These are phyloP conservation scores for Cerastoderma edule DNA, from an alignment of 2,888 invertebrate genomes.

Conservation along the genomic window DNA sequence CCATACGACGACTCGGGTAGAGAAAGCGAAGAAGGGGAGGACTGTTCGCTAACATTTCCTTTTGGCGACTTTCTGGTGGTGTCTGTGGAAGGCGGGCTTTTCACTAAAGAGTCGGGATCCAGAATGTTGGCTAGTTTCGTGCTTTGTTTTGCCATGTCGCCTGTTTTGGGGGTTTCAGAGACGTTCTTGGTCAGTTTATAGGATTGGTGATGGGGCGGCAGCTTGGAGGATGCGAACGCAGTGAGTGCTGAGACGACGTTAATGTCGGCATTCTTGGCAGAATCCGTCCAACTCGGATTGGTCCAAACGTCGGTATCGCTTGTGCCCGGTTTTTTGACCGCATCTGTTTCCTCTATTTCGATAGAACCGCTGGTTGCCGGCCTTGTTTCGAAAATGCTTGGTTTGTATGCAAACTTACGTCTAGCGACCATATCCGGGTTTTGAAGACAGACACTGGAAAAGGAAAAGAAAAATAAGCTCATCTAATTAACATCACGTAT, in stretches of 20 bases:
- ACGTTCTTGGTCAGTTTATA: background rate
- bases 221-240: slow-evolving; percentile 9
- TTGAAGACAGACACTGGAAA: slow-evolving; percentile 1
- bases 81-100: background rate
- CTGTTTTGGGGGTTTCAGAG: background rate
- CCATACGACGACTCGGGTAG: no score
- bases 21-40: background rate
- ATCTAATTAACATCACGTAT: no score
- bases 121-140: background rate
- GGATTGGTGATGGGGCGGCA: slow-evolving; percentile 20
- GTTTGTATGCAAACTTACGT: background rate
- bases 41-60: background rate
- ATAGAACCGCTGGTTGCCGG: slow-evolving; percentile 13
- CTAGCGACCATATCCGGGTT: slow-evolving; percentile 3
- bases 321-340: background rate
- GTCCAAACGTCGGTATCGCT: background rate
- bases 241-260: slow-evolving; percentile 14
- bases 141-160: background rate
- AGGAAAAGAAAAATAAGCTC: background rate
- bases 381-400: background rate
- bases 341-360: background rate
- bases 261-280: slow-evolving; percentile 9
- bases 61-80: background rate
- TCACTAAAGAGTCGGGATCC: background rate
- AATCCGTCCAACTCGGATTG: background rate